Evolutionary conservation across 2,113 vertebrate species (phyloP).

Genomic region (Corythaixoides concolor): DNA sequence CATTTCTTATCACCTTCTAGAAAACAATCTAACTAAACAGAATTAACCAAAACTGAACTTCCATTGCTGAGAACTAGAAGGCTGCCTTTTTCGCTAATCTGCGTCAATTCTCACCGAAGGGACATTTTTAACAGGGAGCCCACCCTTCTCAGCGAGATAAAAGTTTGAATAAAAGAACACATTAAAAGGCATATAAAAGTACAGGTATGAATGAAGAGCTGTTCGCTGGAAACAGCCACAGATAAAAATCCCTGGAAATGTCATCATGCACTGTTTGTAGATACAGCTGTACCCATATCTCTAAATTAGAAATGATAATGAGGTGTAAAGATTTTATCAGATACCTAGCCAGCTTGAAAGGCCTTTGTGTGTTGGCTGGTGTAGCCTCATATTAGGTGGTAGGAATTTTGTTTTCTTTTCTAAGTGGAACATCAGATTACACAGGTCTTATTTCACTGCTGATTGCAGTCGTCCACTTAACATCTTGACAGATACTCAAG

Average conservation of each 20-base stretch:
- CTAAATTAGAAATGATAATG: conserved; percentile 69
- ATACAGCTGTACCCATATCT: conserved; percentile 56
- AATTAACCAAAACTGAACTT: background rate
- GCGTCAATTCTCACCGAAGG: background rate
- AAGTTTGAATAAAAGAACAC: background rate
- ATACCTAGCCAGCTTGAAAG: conserved; percentile 56
- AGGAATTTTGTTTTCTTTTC: conserved; percentile 81
- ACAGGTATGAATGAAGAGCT: background rate
- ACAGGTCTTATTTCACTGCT: conserved; percentile 88
- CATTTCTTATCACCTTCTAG: background rate
- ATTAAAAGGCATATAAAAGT: background rate
- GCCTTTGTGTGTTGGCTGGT: conserved; percentile 59
- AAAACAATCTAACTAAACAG: background rate
- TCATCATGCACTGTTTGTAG: conserved; percentile 36
- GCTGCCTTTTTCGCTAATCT: background rate
- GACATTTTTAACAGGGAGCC: background rate
- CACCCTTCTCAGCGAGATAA: background rate
- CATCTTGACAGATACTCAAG: conserved; percentile 85
- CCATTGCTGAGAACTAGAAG: background rate
- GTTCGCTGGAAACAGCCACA: background rate
- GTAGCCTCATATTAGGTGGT: conserved; percentile 43
- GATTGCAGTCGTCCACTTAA: conserved; percentile 89
- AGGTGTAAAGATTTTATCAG: conserved; percentile 80
- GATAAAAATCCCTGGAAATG: conserved; percentile 65
- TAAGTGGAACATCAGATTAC: conserved; percentile 91